Evolutionary conservation across 2,113 vertebrate species (phyloP), one percentile per base, ranked within the genome.

Genomic region (Suncus etruscus): DNA sequence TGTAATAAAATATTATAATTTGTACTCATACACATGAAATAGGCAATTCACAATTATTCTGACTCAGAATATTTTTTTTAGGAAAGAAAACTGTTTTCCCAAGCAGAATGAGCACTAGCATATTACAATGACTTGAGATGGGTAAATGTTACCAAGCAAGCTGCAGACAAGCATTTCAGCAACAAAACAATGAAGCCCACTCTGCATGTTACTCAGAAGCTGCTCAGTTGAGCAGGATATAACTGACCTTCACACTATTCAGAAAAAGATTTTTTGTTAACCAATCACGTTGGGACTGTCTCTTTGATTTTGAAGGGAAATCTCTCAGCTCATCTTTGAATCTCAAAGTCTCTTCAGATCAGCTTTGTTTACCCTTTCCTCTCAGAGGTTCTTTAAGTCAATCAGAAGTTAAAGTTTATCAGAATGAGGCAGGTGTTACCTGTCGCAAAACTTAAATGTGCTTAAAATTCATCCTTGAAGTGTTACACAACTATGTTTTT

Each of bases 381-480:
- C 65, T n/a, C 69, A 89, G 39, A 93, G 39, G 16, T 91, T 91
- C 95, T 95, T 87, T 74, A 92, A 95, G 92, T 92, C 93, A 95
- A 95, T 92, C 90, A 95, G 87, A 96, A 95, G 94, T 94, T 82
- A 90, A 95, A 91, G 83, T 91, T 73, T 87, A 94, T 92, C 86
- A 89, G 68, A 90, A 91, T 86, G 72, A 95, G 75, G 85, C 93
- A 96, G 95, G 81, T 93, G 93, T 91, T 94, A 80, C 74, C 91
- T 90, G 88, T 86, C 61, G 94, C 77, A 88, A 95, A 86, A 94
- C 86, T 94, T 72, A 48, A 91, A 92, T 58, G 45, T 84, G 84
- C 88, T 96, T 97, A 91, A 94, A 95, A 97, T 95, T 95, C 96
- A 95, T 94, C 94, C 83, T 86, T 94, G 90, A 95, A 78, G 95